A percentile compares a stretch with the other conserved stretches of the same genome.
Conservation (phyloP, 2,797 vertebrate genomes). For the Microcaecilia unicolor region DNA sequence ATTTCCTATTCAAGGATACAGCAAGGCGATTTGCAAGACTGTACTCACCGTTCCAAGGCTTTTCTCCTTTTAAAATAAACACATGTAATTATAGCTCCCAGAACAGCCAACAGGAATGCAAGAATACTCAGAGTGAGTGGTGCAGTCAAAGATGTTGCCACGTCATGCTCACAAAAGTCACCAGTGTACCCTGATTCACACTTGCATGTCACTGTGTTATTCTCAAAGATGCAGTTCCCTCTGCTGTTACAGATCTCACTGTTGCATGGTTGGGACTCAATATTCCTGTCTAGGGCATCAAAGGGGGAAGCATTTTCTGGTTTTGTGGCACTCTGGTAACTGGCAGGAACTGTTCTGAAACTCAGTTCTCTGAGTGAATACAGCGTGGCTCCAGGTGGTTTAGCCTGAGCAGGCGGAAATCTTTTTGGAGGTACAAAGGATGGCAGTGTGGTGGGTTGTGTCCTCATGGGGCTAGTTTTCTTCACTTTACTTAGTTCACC, state of each 20-base stretch:
- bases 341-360: too few species aligned
- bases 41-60: conserved; percentile 49
- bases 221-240: conserved; percentile 50
- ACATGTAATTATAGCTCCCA: conserved; percentile 48
- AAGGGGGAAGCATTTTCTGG: too few species aligned
- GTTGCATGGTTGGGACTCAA: conserved; percentile 44
- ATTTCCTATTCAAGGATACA: too few species aligned
- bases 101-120: conserved; percentile 33
- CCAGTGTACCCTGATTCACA: conserved; percentile 67
- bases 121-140: conserved; percentile 55
- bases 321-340: too few species aligned
- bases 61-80: conserved; percentile 51
- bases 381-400: too few species aligned
- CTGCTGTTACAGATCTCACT: conserved; percentile 42
- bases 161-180: conserved; percentile 49
- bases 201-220: conserved; percentile 41
- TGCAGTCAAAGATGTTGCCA: conserved; percentile 38
- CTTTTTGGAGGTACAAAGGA: background rate
- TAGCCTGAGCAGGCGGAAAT: background rate
- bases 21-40: too few species aligned
- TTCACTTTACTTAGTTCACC: background rate
- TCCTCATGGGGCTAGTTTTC: background rate
- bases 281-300: conserved; percentile 24
- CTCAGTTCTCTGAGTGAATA: too few species aligned
- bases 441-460: background rate